Base-by-base conservation (phyloP, 2,113 vertebrate genomes). In the Takifugu flavidus region DNA sequence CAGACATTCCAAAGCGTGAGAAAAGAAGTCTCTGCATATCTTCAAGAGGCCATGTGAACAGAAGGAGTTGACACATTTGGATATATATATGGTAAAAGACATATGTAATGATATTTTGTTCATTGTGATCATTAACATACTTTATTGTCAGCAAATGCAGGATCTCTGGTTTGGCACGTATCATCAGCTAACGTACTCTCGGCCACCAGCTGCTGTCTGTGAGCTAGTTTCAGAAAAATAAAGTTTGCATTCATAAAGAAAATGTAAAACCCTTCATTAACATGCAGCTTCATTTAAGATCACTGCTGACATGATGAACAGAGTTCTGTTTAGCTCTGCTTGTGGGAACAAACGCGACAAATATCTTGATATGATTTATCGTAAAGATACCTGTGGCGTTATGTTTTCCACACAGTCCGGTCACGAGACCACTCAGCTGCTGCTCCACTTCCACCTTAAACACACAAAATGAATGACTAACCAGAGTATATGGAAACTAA, bases 381-480 rank as follows among this genome's bases (percentile, higher is more conserved):
- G 15, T 29, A 3, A 8, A 26, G 25, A 14, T 59, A 87, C 86
- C 77, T 61, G 31, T 1, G 12, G 39, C 1, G 1, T 34, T 78
- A 4, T 26, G 1, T 39, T 56, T 65, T 13, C 87, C 89, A 84
- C 90, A 91, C 6, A 91, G 72, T 76, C 89, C 90, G 1, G 29
- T 73, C 77, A 86, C 79, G 29, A 69, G 82, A 2, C 61, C 5
- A 27, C 65, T 67, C 27, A 82, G 72, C 31, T 67, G 72, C 27
- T 88, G 77, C 20, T 88, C 77, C 53, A 90, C 44, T 14, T 86
- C 77, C 59, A 91, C 77, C 90, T 91, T 49, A 8, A 65, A 4
- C 47, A 5, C 20, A 25, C 15, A 27, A n/a, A 25, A 49, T 44
- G 7, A n/a, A 27, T 6, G 2, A 3, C 50, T n/a, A 3, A 14